A percentile compares a stretch with the other conserved stretches of the same genome.
Evolutionary conservation across 2,797 vertebrate species (phyloP).

Genomic region (Gymnoscopelus braueri): DNA sequence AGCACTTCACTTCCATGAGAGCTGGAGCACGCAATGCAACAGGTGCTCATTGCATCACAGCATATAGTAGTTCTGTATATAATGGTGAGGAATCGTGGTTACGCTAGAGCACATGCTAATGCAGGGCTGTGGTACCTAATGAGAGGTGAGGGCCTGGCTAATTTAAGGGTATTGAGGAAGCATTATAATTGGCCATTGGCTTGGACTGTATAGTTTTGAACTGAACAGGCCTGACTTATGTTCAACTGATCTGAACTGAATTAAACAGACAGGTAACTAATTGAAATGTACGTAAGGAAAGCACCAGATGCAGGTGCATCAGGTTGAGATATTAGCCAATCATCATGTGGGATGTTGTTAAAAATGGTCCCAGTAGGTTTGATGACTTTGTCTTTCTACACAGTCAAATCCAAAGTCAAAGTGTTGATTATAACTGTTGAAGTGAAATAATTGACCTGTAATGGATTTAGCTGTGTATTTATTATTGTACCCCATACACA

Average conservation of each 20-base stretch:
- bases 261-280: neutral
- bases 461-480: no score
- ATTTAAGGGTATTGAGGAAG: conserved; percentile 27
- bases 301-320: no score
- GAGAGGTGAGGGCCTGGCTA: conserved; percentile 40
- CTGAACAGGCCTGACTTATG: neutral
- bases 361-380: no score
- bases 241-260: conserved; percentile 19
- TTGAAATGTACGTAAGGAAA: no score
- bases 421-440: no score
- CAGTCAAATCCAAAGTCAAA: no score
- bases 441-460: no score
- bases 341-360: no score
- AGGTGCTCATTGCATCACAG: conserved; percentile 84
- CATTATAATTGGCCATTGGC: neutral
- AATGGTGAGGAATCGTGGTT: conserved; percentile 42
- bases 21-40: conserved; percentile 83
- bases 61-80: conserved; percentile 26
- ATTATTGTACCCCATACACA: neutral
- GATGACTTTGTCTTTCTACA: no score
- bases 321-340: no score
- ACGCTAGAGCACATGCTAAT: conserved; percentile 54
- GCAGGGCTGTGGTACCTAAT: conserved; percentile 42
- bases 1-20: conserved; percentile 43
- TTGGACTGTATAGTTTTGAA: neutral